Evolutionary conservation across 2,113 vertebrate species (phyloP).

Genomic region (Festucalex cinctus): DNA sequence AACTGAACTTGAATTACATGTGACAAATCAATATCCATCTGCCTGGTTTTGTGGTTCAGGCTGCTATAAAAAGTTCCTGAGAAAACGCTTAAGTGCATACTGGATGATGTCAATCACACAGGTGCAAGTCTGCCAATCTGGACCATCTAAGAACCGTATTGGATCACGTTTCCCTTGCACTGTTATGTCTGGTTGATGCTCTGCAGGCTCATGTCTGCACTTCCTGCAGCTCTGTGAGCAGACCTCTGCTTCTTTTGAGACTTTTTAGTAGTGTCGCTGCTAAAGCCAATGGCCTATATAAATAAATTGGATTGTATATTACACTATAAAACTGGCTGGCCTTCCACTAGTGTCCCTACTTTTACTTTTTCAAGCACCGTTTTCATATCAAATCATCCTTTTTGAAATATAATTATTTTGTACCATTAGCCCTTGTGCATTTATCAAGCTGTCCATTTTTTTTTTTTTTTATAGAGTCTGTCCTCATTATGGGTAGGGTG

Average conservation of each 20-base stretch:
- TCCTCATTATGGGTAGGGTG: too few relatives aligned
- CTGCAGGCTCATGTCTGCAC: neutral
- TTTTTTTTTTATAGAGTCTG: too few relatives aligned
- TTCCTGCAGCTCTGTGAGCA: neutral
- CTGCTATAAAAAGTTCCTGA: constrained; percentile 6
- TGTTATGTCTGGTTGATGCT: constrained; percentile 1
- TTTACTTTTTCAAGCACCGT: neutral
- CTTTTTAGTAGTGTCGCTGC: neutral
- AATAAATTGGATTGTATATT: neutral
- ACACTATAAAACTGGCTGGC: neutral
- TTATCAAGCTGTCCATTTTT: neutral
- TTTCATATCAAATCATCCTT: neutral
- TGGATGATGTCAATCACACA: constrained; percentile 34
- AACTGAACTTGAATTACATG: neutral
- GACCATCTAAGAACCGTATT: neutral
- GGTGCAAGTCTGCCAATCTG: neutral
- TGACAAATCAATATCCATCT: constrained; percentile 39
- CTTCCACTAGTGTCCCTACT: neutral
- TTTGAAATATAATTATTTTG: neutral
- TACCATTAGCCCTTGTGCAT: too few relatives aligned
- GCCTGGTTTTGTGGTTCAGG: neutral
- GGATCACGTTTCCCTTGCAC: constrained; percentile 5
- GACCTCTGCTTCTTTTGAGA: neutral
- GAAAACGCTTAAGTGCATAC: constrained; percentile 16
- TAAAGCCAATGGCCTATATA: neutral